These are phyloP conservation scores for Hormaphis cornu DNA, from an alignment of 1,140 invertebrate species.

Conservation along the genomic window DNA sequence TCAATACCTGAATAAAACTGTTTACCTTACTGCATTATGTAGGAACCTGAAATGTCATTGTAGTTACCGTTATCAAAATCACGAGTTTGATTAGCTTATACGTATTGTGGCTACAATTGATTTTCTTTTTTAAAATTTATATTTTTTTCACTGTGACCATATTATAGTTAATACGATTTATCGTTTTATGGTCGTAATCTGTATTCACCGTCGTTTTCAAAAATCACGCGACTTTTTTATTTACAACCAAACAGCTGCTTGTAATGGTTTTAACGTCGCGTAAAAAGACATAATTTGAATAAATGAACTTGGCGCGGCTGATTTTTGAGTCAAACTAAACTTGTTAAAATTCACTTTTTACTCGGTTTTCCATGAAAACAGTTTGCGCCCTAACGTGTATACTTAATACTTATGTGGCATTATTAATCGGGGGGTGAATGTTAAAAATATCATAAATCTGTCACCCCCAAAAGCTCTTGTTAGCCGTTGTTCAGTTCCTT, in stretches of 20 bases:
- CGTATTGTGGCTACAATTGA: too few species aligned
- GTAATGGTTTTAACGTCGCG: constrained; percentile 24
- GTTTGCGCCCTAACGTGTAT: background rate
- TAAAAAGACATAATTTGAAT: constrained; percentile 13
- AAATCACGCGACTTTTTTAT: constrained; percentile 12
- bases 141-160: background rate
- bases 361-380: background rate
- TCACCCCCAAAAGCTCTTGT: background rate
- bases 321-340: background rate
- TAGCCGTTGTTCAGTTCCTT: background rate
- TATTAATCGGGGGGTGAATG: constrained; percentile 7
- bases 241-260: constrained; percentile 14
- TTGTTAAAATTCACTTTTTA: constrained; percentile 5
- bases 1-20: too few species aligned
- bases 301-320: background rate
- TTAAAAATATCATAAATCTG: constrained; percentile 25
- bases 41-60: too few species aligned
- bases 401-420: constrained; percentile 4
- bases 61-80: too few species aligned
- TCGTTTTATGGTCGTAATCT: constrained; percentile 15
- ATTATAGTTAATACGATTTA: constrained; percentile 21
- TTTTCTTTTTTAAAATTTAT: background rate
- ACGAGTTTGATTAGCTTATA: too few species aligned
- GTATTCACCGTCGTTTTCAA: background rate
- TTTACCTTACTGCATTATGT: too few species aligned